Evolutionary conservation across 2,888 invertebrate genomes (phyloP).

Genomic region (Thyatira batis): DNA sequence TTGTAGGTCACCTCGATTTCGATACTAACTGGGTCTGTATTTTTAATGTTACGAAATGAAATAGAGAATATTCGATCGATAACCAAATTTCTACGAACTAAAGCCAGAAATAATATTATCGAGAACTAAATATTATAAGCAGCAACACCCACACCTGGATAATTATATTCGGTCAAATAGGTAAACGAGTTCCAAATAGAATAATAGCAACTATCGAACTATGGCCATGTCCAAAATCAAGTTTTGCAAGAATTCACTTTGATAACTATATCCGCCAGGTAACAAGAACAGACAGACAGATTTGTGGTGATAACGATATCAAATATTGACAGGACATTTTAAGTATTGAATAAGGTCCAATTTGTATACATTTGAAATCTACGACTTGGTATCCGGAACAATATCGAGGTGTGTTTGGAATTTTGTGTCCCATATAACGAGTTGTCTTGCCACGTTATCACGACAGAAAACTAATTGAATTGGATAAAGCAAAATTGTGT

Average conservation of each 20-base stretch:
- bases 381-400: slow-evolving; percentile 24
- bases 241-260: background rate
- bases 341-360: slow-evolving; percentile 7
- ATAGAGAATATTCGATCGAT: background rate
- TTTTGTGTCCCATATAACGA: slow-evolving; percentile 37
- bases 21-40: slow-evolving; percentile 40
- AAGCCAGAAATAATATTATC: background rate
- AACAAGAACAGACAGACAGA: background rate
- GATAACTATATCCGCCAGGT: background rate
- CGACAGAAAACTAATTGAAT: too few relatives aligned
- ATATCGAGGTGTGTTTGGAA: slow-evolving; percentile 28
- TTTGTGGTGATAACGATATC: background rate
- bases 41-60: slow-evolving; percentile 41
- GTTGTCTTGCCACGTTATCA: slow-evolving; percentile 28
- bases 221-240: background rate
- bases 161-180: background rate
- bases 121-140: background rate
- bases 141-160: background rate
- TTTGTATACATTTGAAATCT: slow-evolving; percentile 19
- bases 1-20: slow-evolving; percentile 61
- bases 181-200: slow-evolving; percentile 7
- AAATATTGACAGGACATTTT: background rate
- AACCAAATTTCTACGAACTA: background rate
- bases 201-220: slow-evolving; percentile 1
- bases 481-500: background rate